phyloP scores from a whole-genome alignment of 2,113 vertebrate species.

The Phylloscopus whistleri region DNA sequence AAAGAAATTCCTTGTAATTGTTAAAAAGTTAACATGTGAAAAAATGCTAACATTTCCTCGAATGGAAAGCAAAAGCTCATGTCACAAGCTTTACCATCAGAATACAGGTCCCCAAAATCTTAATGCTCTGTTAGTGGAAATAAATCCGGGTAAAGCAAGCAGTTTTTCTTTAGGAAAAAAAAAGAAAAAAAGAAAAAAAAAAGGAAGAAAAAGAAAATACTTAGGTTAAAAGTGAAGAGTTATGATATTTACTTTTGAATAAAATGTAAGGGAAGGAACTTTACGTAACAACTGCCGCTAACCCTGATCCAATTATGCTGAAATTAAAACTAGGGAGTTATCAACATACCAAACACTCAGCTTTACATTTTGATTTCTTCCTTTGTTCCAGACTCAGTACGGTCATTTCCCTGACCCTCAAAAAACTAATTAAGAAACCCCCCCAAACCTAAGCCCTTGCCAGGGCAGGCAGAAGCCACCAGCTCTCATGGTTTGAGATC shows the following conservation, averaged over 20 bases:
- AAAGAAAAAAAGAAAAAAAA: no score
- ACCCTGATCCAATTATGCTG: conserved; percentile 38
- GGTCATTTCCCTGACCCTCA: conserved; percentile 30
- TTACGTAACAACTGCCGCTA: conserved; percentile 30
- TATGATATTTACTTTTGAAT: conserved; percentile 32
- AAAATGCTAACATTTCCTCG: background rate
- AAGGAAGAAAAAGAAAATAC: background rate
- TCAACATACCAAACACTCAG: conserved; percentile 34
- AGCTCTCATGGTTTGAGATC: background rate
- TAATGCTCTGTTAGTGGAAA: background rate
- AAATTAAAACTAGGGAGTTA: conserved; percentile 34
- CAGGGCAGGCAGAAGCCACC: conserved; percentile 23
- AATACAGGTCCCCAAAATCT: background rate
- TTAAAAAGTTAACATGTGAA: conserved; percentile 23
- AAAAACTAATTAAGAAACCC: conserved; percentile 29
- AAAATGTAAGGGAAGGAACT: conserved; percentile 1
- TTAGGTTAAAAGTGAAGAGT: conserved; percentile 8
- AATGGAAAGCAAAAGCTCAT: conserved; percentile 30
- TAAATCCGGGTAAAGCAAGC: background rate
- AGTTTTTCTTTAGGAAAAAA: background rate
- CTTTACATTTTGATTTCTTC: conserved; percentile 47
- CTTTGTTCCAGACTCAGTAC: conserved; percentile 33
- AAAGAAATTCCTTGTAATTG: conserved; percentile 47
- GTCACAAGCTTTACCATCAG: background rate
- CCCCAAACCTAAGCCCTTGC: background rate